Evolutionary conservation across 2,113 vertebrate species (phyloP), one percentile per base, ranked within the genome.

Genomic region (Octodon degus): DNA sequence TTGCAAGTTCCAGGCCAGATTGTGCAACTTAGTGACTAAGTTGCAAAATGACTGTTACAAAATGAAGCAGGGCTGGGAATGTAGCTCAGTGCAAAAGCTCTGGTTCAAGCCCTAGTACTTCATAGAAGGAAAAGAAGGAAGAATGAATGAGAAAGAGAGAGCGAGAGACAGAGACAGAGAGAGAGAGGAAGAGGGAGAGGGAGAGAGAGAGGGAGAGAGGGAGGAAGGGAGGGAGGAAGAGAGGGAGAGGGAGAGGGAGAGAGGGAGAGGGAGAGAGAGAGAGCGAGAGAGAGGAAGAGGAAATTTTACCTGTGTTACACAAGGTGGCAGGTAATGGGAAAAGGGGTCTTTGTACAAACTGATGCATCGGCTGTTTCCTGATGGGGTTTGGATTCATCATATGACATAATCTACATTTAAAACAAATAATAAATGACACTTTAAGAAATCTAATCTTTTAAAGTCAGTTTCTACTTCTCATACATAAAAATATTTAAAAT

Each of bases 261-360:
- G 43, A 43, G 3, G 5, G 43, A 6, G 43, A 43, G 4, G 6
- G 43, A 6, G 43, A 43, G 43, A 43, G 43, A 6, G 43, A 43
- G 43, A 43, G 43, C 4, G 37, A 43, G 11, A 25, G 25, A 25
- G 9, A 76, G 40, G 81, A 68, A 88, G 84, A 60, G 90, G 92
- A 82, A 95, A 67, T 58, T 80, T 97, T 97, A 99, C 98, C 98
- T 98, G 97, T 50, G 37, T 83, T 94, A 68, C 7, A 50, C 67
- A 97, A 89, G 0, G 68, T 19, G 83, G 95, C 40, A 90, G 93
- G 20, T 1, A 90, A 88, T 47, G 79, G 91, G 79, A 94, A 60
- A 0, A 85, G 40, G 0, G 96, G 97, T 91, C 91, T 98, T 14
- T 6, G 92, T 0, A 27, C 50, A 40, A 98, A 97, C 0, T 96